Base-by-base conservation (phyloP, 2,888 invertebrate species). In the Troglohyphantes excavatus region DNA sequence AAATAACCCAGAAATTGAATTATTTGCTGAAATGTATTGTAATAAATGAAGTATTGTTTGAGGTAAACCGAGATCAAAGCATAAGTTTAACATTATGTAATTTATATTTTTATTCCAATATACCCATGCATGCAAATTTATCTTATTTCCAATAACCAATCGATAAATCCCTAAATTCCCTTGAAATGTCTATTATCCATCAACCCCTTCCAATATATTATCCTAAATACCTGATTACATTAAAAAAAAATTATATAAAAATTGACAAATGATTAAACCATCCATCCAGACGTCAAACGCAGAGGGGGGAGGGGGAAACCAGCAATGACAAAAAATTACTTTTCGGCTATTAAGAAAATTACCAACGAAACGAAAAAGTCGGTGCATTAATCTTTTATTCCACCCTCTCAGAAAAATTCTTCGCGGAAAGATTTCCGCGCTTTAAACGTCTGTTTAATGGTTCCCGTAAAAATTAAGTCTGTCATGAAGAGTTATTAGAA, bases 391-490 rank as follows among this genome's bases (percentile, higher is more conserved):
- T 79, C 79, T 79, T 68, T 68, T 67, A 65, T 67, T 68, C 68
- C 46, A 39, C 27, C 27, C 17, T 46, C 19, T 26, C 6, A 5
- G 39, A 23, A 73, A 26, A 13, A 19, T 79, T 39, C 23, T 67
- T 43, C n/a, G 26, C 19, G 13, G 7, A 65, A 79, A 78, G 23
- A n/a, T 61, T 76, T 61, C 26, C 26, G 23, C 27, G n/a, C 27
- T 81, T 81, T 43, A 39, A 53, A 53, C 63, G 78, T 75, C 65
- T 5, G 27, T n/a, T 46, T 79, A 46, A 53, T 68, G 21, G 53
- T 53, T 43, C 43, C 53, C 79, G 68, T 68, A 81, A 81, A 81
- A 81, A 81, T 81, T 68, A 78, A 81, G 33, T 81, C 53, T 68
- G 79, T 68, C 67, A 68, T 68, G 46, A 68, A 81, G 79, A 81